Evolutionary conservation across 2,113 vertebrate genomes (phyloP), one percentile per base, ranked within the genome.

Genomic region (Poecilia latipinna): DNA sequence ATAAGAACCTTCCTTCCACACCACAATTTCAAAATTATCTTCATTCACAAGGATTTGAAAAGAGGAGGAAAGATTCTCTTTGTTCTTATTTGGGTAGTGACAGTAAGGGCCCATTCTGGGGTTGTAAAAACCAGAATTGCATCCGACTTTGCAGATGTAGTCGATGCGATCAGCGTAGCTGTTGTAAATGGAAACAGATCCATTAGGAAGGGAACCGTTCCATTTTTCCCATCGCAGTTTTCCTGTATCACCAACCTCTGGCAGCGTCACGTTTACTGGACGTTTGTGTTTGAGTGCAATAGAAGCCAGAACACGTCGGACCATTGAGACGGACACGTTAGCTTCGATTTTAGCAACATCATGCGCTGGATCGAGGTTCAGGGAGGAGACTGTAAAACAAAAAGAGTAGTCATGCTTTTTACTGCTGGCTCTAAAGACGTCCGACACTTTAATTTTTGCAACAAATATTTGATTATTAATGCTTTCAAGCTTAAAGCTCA

Each of bases 1-100:
- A 3, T 68, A 69, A 1, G 74, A 77, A 22, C n/a, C n/a, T n/a
- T 32, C 91, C 0, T 82, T 85, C 92, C 92, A 93, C 57, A 82
- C 67, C 74, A 93, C 22, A 29, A 89, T 74, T 77, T 93, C 92
- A 79, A 93, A 92, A 26, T 89, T 75, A 68, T 91, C 81, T 72
- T 71, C 68, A 54, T 93, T 93, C 42, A 90, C 85, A 64, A 93
- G 82, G 57, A 92, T 19, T 8, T 90, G 62, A 70, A 92, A 92
- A 8, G 74, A 44, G 4, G 8, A 12, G 10, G 33, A 75, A 22
- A 33, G 33, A 63, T 85, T 67, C 75, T 88, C 88, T 33, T 68
- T 63, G 7, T 78, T 13, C 3, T n/a, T 61, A 24, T 69, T 31
- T 13, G 89, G 64, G 39, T 91, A 91, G 24, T 68, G 65, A 35